Conservation (phyloP, 2,797 vertebrate genomes). For the Atherinosoma microstoma region DNA sequence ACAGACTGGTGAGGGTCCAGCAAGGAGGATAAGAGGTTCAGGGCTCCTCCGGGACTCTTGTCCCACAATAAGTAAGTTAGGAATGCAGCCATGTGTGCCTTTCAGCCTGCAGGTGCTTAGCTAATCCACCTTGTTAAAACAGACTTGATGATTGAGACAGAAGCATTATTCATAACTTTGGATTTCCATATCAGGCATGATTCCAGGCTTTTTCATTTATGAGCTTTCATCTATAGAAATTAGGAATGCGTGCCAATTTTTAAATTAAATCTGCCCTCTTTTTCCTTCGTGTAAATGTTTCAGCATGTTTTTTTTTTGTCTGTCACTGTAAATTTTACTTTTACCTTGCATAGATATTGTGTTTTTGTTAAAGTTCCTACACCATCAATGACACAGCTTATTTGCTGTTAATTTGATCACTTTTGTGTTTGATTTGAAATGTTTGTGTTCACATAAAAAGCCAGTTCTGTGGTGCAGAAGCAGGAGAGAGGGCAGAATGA, state of each 20-base stretch:
- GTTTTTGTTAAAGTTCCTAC: slow-evolving; percentile 35
- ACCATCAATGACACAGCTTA: slow-evolving; percentile 38
- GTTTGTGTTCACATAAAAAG: slow-evolving; percentile 59
- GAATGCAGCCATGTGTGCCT: slow-evolving; percentile 59
- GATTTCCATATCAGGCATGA: slow-evolving; percentile 94
- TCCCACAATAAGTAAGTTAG: slow-evolving; percentile 69
- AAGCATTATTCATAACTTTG: slow-evolving; percentile 98
- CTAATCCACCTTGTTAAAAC: slow-evolving; percentile 95
- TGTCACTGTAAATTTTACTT: slow-evolving; percentile 74
- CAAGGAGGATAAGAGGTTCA: slow-evolving; percentile 52
- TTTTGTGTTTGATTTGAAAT: slow-evolving; percentile 53
- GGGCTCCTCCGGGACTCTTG: slow-evolving; percentile 46
- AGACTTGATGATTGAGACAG: slow-evolving; percentile 94
- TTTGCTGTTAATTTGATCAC: slow-evolving; percentile 49
- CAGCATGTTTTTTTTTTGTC: slow-evolving; percentile 68
- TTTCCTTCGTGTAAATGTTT: slow-evolving; percentile 81
- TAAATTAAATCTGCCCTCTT: slow-evolving; percentile 96
- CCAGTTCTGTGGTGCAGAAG: slow-evolving; percentile 32
- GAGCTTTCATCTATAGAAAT: slow-evolving; percentile 93
- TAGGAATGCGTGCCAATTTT: slow-evolving; percentile 93
- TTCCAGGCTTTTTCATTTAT: slow-evolving; percentile 98
- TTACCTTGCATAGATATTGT: slow-evolving; percentile 34
- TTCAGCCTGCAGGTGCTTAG: slow-evolving; percentile 75
- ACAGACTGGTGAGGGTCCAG: slow-evolving; percentile 53
- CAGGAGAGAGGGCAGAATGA: slow-evolving; percentile 48